Evolutionary conservation across 2,797 vertebrate genomes (phyloP), one percentile per base, ranked within the genome.

Genomic region (Pyrocephalus nanus): DNA sequence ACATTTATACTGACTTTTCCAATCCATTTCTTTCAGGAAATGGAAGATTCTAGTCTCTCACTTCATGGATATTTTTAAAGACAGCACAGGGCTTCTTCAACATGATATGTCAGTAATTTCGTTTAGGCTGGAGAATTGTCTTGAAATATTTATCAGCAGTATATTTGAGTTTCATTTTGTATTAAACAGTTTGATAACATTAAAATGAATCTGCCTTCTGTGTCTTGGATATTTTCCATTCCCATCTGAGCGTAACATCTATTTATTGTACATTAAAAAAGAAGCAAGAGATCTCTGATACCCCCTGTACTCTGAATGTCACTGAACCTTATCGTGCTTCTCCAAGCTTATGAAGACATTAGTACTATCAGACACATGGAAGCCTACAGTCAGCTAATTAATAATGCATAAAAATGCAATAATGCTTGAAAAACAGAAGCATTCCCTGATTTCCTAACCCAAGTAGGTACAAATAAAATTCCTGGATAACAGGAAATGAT

Each of bases 171-270:
- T 93, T 93, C 36, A 65, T 80, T 91, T 94, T 66, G 7, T 69
- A 65, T 80, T 66, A 71, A 85, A 69, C 4, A 53, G 22, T 60
- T 81, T 66, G 73, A 70, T 86, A 86, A 94, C 94, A 90, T 78
- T 78, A 90, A 95, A 94, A 45, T 57, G 32, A 29, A 45, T 40
- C 47, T 88, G 43, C 51, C 75, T 88, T 95, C 43, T 88, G 32
- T 64, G 73, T 60, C 42, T 60, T 84, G 42, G n/a, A 70, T 75
- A 60, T 91, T 90, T 94, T 90, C 65, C 73, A 67, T 90, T 88
- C 15, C 23, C 55, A 7, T 66, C 13, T 62, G 84, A 78, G 23
- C 55, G 73, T 36, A 76, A 45, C 58, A 43, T 75, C 54, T 86
- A 55, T 65, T 76, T 55, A 85, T 22, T 62, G 30, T 53, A 60